Evolutionary conservation across 2,888 invertebrate genomes (phyloP).

Genomic region (Calephelis perditalis): DNA sequence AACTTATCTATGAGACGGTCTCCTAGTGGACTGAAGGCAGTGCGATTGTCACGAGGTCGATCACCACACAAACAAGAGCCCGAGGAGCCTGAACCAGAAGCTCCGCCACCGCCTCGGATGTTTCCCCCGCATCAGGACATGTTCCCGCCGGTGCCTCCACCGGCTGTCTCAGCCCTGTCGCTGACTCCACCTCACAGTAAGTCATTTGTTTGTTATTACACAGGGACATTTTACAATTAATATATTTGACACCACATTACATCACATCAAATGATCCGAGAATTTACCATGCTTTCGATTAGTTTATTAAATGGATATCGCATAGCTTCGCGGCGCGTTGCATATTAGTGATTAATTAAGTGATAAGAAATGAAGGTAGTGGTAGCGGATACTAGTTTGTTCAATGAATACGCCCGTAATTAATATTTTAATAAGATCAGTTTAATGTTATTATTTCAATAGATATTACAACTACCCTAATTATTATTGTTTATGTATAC

Average conservation of each 20-base stretch:
- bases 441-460: neutral
- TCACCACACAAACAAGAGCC: constrained; percentile 61
- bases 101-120: constrained; percentile 76
- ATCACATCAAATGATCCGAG: constrained; percentile 4
- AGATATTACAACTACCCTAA: too few species aligned
- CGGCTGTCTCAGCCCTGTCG: constrained; percentile 85
- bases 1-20: constrained; percentile 81
- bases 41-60: constrained; percentile 52
- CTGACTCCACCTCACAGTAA: constrained; percentile 91
- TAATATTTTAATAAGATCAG: constrained; percentile 15
- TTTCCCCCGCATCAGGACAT: constrained; percentile 79
- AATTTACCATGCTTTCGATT: constrained; percentile 12
- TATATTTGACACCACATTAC: neutral
- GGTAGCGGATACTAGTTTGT: constrained; percentile 23
- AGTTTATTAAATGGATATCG: constrained; percentile 13
- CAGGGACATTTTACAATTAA: neutral
- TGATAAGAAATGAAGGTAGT: constrained; percentile 29
- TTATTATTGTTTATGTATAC: too few species aligned
- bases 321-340: constrained; percentile 24
- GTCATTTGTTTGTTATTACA: constrained; percentile 41
- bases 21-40: constrained; percentile 60
- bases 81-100: constrained; percentile 67
- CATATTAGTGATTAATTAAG: constrained; percentile 32
- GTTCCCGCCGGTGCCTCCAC: constrained; percentile 83
- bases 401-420: constrained; percentile 21